Evolutionary conservation across 2,113 vertebrate species (phyloP), one percentile per base, ranked within the genome.

Genomic region (Cathartes aura): DNA sequence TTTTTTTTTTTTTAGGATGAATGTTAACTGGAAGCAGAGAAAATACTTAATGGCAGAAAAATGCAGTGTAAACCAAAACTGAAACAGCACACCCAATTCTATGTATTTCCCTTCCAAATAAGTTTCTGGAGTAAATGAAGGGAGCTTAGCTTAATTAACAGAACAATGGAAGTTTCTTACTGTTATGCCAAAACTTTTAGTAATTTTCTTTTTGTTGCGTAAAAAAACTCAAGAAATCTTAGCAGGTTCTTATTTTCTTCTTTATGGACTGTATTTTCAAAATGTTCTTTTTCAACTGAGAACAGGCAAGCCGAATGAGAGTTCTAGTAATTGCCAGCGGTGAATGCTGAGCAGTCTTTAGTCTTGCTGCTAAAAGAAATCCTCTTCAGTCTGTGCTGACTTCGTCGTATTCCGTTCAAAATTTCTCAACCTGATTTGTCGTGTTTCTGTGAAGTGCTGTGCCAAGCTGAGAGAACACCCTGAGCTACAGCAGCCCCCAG

Each of bases 21-120:
- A 47, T 90, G 68, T 72, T 93, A 95, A 70, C 36, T 63, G 87
- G 82, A 94, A 96, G 90, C 85, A 95, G 88, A 89, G 66, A 56
- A 81, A 81, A 96, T 42, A 59, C 58, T 81, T 82, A 75, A 84
- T 52, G 56, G 80, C 93, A 93, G 94, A 75, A 96, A 87, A 96
- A 73, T 50, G 86, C 72, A 82, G 76, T 76, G 91, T 74, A 93
- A 91, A 56, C 60, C 59, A 73, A 87, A 97, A 84, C 53, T 60
- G 68, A 73, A 91, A 63, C 11, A 72, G 63, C 84, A 63, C 42
- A 85, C 34, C 34, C 34, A 47, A 6, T 62, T 76, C 58, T 88
- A 6, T 30, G n/a, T 45, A 30, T 64, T 79, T 70, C 38, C 38
- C 71, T 82, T 90, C 32, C 42, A 63, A 84, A 81, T 17, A 71